Percentiles rank a stretch among this genome's conserved stretches.
phyloP scores from a whole-genome alignment of 37 sponge, comb jelly and placozoan species.

The Spongia lamella region DNA sequence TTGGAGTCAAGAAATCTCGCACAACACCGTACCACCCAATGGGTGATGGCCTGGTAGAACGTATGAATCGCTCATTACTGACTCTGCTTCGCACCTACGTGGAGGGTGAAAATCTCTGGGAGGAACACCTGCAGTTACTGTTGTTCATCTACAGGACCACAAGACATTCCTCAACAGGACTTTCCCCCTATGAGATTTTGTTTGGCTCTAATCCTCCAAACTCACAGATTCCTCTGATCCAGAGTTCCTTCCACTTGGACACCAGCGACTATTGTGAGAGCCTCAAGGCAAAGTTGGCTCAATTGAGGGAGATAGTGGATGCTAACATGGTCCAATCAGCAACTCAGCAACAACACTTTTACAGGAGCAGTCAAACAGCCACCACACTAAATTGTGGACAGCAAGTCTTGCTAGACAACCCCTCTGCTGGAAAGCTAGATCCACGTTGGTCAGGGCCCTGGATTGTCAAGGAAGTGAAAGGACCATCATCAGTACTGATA shows the following conservation, averaged over 20 bases:
- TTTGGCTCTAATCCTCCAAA: slow-evolving; percentile 11
- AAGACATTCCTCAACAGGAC: not conserved
- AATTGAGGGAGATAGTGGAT: slow-evolving; percentile 3
- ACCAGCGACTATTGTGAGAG: not conserved
- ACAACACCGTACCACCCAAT: too few species aligned
- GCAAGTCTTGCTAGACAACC: not conserved
- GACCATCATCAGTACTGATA: not conserved
- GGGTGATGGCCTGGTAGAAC: slow-evolving; percentile 21
- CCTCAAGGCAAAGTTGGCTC: not conserved
- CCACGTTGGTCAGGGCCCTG: slow-evolving; percentile 14
- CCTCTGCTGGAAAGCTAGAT: not conserved
- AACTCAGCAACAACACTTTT: not conserved
- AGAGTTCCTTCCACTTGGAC: not conserved
- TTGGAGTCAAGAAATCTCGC: slow-evolving; percentile 9
- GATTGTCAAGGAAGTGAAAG: not conserved
- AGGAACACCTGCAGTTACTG: slow-evolving; percentile 5
- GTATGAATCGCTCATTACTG: slow-evolving; percentile 7
- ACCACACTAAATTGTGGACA: not conserved
- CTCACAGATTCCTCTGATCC: not conserved
- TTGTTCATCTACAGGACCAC: slow-evolving; percentile 6
- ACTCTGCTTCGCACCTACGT: not conserved
- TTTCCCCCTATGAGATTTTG: slow-evolving; percentile 15
- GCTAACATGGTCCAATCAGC: slow-evolving; percentile 18
- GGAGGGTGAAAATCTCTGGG: not conserved
- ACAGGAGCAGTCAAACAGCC: not conserved